These are phyloP conservation scores for Prorops nasuta DNA, from an alignment of 1,140 invertebrate species.

Conservation along the genomic window DNA sequence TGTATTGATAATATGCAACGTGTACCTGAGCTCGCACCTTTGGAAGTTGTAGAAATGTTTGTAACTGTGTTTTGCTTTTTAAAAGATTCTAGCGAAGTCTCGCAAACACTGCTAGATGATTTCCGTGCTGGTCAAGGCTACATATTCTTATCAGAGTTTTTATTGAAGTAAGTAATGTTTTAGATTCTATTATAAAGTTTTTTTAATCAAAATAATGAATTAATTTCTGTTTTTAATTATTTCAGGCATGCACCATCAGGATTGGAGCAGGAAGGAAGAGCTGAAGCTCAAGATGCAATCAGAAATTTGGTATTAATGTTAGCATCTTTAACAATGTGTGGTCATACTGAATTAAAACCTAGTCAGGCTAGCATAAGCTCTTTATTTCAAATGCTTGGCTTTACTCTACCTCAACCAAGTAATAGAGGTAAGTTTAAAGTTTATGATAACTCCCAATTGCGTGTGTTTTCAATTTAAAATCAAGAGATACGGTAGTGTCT, in stretches of 20 bases:
- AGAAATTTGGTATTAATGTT: conserved; percentile 91
- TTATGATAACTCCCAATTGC: conserved; percentile 48
- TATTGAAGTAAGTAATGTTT: conserved; percentile 74
- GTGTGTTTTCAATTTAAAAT: conserved; percentile 89
- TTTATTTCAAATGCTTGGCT: conserved; percentile 90
- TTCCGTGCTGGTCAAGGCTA: conserved; percentile 94
- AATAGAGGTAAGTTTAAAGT: conserved; percentile 70
- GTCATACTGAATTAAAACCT: conserved; percentile 83
- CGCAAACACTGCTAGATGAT: conserved; percentile 91
- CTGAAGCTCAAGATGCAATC: conserved; percentile 84
- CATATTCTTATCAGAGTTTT: conserved; percentile 89
- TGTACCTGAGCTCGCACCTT: conserved; percentile 85
- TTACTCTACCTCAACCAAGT: conserved; percentile 84
- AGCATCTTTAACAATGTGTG: conserved; percentile 91
- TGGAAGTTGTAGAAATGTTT: conserved; percentile 98
- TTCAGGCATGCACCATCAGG: conserved; percentile 58
- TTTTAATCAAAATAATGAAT: conserved; percentile 7
- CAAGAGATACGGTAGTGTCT: too few relatives aligned
- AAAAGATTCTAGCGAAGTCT: conserved; percentile 97
- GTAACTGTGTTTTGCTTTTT: conserved; percentile 97
- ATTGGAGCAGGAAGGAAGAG: conserved; percentile 72
- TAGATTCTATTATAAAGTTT: conserved; percentile 13
- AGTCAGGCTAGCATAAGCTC: conserved; percentile 82
- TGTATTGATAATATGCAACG: conserved; percentile 98
- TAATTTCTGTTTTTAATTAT: conserved; percentile 23